Percentiles rank a stretch among this genome's conserved stretches.
Conservation (phyloP, 2,888 invertebrate species). For the Stictocephala bisonia region DNA sequence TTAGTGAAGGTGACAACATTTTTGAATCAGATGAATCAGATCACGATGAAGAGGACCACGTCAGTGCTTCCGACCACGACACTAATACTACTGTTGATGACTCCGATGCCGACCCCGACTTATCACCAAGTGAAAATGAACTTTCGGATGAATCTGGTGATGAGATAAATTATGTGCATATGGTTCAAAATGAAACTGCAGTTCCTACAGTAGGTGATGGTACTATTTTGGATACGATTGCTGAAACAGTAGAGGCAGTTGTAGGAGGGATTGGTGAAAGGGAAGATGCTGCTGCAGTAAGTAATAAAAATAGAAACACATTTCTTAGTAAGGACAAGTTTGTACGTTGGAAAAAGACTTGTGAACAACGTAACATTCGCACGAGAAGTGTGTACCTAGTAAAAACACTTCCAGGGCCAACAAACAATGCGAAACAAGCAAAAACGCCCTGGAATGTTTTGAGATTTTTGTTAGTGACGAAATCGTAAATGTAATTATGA, state of each 20-base stretch:
- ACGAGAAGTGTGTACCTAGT: conserved; percentile 19
- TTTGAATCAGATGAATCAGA: not conserved
- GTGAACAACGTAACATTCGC: conserved; percentile 6
- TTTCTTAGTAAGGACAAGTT: conserved; percentile 11
- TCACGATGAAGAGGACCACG: conserved; percentile 27
- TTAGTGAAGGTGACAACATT: conserved; percentile 30
- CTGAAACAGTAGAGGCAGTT: conserved; percentile 14
- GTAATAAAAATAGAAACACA: too few species aligned
- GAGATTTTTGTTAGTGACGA: conserved; percentile 9
- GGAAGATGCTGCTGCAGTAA: too few species aligned
- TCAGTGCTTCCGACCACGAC: conserved; percentile 23
- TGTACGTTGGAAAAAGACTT: conserved; percentile 11
- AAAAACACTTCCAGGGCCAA: conserved; percentile 35
- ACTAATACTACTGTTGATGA: conserved; percentile 5
- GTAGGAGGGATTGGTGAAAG: conserved; percentile 19
- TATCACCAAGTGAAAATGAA: conserved; percentile 2
- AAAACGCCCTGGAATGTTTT: conserved; percentile 37
- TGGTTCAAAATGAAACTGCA: conserved; percentile 17
- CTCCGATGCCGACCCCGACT: conserved; percentile 26
- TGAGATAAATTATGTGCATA: conserved; percentile 32
- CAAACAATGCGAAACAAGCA: conserved; percentile 18
- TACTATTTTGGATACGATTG: conserved; percentile 11
- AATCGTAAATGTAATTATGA: conserved; percentile 34
- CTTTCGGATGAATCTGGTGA: conserved; percentile 8
- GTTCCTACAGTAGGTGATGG: conserved; percentile 14